Conservation (phyloP, 2,797 vertebrate genomes). For the Malacoraja senta region DNA sequence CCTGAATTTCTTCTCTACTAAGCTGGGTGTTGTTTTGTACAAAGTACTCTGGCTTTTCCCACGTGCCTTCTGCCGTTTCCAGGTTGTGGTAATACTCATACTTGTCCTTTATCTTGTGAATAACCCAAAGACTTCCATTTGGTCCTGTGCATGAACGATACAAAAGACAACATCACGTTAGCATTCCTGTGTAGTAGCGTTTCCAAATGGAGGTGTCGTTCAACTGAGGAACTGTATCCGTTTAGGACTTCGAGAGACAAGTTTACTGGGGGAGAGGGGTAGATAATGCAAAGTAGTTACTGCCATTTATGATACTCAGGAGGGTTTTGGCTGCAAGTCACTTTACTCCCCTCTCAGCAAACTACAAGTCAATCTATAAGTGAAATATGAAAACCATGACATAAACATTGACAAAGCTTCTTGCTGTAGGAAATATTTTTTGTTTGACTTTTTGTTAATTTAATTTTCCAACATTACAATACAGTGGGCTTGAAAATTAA, state of each 20-base stretch:
- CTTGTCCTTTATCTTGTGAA: slow-evolving; percentile 66
- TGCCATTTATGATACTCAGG: background rate
- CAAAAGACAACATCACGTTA: background rate
- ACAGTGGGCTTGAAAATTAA: background rate
- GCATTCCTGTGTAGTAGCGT: background rate
- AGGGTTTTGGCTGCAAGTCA: background rate
- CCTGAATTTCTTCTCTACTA: slow-evolving; percentile 80
- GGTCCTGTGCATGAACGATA: slow-evolving; percentile 46
- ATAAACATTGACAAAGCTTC: slow-evolving; percentile 18
- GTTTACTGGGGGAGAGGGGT: background rate
- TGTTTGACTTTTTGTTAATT: slow-evolving; percentile 15
- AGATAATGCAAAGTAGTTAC: background rate
- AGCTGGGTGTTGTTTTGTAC: slow-evolving; percentile 68
- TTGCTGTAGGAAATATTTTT: background rate
- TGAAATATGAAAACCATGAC: background rate
- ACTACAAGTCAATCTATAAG: background rate
- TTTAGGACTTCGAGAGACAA: background rate
- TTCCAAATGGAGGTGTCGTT: background rate
- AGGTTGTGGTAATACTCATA: slow-evolving; percentile 82
- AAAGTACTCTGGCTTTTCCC: slow-evolving; percentile 67
- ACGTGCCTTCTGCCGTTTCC: slow-evolving; percentile 67
- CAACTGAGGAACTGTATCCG: background rate
- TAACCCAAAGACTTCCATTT: slow-evolving; percentile 72
- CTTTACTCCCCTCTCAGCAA: background rate
- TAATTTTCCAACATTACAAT: slow-evolving; percentile 37